Base-by-base conservation (phyloP, 2,113 vertebrate species). In the Danionella cerebrum region DNA sequence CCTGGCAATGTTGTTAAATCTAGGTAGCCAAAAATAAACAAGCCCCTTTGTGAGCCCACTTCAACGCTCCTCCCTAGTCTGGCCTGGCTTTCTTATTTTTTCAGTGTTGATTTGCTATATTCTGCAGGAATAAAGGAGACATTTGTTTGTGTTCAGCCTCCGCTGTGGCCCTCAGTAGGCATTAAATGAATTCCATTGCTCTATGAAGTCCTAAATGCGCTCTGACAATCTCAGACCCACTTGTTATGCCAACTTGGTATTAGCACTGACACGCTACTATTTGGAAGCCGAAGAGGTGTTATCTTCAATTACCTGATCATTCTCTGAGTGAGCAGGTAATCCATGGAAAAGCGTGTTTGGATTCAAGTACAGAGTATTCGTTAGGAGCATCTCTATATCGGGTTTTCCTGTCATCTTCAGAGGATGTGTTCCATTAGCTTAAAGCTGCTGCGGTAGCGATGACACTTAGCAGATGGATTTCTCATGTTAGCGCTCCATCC, bases 241-340 rank as follows among this genome's bases (percentile, higher is more conserved):
- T 78, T 79, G 77, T 78, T 79, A 73, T 67, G 70, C 47, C 59
- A 76, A 73, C 73, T 52, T 78, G 72, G 66, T 75, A 78, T 74
- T 72, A 79, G 76, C 72, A 53, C 54, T 78, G 71, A 75, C 73
- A 65, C 64, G 65, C 60, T 79, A 77, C 73, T 82, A 78, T 82
- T 72, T 71, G 72, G 67, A 73, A 77, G 69, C 38, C 50, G 72
- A 50, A 76, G 48, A 67, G 67, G 69, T 58, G 70, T 71, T 66
- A 75, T 76, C 72, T 78, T 68, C 63, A 73, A 68, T 73, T 69
- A 82, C 74, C 70, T 75, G 72, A 77, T 77, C 67, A 68, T 75
- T 74, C 58, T 62, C 48, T 44, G 53, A 67, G 62, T 29, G 74
- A 80, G 73, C 80, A 76, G 76, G 75, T 83, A 78, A 84, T 84